Conservation (phyloP, 2,888 invertebrate genomes). For the Agapetus fuscipes region DNA sequence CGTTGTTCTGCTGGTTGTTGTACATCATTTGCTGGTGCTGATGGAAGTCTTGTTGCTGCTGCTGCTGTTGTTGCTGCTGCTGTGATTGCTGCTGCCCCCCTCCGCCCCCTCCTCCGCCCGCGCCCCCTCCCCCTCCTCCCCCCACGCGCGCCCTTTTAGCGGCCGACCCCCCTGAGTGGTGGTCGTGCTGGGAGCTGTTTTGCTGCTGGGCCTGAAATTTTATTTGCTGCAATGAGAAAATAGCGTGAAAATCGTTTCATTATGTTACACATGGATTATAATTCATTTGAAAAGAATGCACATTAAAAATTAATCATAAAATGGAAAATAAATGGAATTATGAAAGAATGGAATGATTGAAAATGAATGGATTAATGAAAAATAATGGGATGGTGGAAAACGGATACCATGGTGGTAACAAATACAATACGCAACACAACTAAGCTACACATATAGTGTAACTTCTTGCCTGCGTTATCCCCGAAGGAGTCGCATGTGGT, state of each 20-base stretch:
- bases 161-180: constrained; percentile 25
- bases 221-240: not conserved
- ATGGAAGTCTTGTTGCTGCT: constrained; percentile 19
- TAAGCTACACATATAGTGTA: too few relatives aligned
- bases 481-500: too few relatives aligned
- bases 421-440: too few relatives aligned
- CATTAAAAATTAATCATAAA: constrained; percentile 8
- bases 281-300: constrained; percentile 6
- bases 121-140: constrained; percentile 4
- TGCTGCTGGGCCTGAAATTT: constrained; percentile 36
- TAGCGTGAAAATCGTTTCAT: constrained; percentile 23
- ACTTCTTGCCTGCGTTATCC: too few relatives aligned
- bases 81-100: not conserved
- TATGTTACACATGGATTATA: constrained; percentile 29
- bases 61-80: constrained; percentile 26
- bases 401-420: too few relatives aligned
- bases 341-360: too few relatives aligned
- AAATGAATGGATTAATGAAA: too few relatives aligned
- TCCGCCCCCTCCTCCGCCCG: constrained; percentile 30
- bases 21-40: constrained; percentile 55
- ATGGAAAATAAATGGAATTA: too few relatives aligned
- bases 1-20: constrained; percentile 42
- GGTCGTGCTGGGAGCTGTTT: constrained; percentile 46
- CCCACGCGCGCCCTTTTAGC: constrained; percentile 12
- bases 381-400: too few relatives aligned